These are phyloP conservation scores for Rhegmatorhina hoffmannsi DNA, from an alignment of 2,113 vertebrate species.

Conservation along the genomic window DNA sequence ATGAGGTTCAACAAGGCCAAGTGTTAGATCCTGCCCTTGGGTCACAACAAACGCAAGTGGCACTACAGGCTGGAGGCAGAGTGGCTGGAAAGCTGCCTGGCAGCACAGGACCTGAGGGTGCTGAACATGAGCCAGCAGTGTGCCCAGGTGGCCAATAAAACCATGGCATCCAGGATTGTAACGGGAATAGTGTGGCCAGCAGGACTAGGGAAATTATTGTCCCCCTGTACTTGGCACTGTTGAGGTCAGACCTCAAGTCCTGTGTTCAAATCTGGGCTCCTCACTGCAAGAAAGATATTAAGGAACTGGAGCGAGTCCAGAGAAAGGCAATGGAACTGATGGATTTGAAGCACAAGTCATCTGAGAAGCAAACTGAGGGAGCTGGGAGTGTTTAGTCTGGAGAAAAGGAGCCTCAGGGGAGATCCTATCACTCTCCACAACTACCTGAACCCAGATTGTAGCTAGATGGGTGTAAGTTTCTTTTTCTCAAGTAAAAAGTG, in stretches of 20 bases:
- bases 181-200: not conserved
- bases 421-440: fast-evolving
- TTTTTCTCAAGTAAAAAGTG: not conserved
- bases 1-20: not conserved
- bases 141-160: no score
- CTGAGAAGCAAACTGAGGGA: fast-evolving
- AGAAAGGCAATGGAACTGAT: not conserved
- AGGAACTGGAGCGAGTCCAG: fast-evolving
- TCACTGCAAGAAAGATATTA: not conserved
- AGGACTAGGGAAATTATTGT: fast-evolving
- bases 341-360: not conserved
- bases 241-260: fast-evolving
- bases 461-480: fast-evolving
- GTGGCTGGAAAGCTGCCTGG: not conserved
- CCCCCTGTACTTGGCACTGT: fast-evolving
- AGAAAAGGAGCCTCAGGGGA: not conserved
- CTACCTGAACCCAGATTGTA: not conserved
- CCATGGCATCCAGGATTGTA: not conserved
- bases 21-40: fast-evolving
- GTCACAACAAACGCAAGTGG: not conserved
- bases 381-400: fast-evolving
- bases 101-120: not conserved
- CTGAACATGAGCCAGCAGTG: not conserved
- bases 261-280: not conserved
- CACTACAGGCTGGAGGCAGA: not conserved